Evolutionary conservation across 2,888 invertebrate species (phyloP), one percentile per base, ranked within the genome.

Genomic region (Scrobipalpa costella): DNA sequence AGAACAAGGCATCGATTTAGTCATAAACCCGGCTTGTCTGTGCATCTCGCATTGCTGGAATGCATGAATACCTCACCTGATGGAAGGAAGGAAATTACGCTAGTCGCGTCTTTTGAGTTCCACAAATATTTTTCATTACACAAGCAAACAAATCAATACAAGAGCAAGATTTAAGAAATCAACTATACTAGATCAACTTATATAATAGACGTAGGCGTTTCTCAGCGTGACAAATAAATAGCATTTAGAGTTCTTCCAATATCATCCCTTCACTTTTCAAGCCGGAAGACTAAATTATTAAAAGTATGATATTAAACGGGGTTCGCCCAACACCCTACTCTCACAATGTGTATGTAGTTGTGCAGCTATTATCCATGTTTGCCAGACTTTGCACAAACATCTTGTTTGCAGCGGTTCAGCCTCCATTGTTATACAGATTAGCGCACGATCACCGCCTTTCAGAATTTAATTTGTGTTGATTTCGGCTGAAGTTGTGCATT

Each of bases 1-100:
- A 38, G n/a, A 36, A 19, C 57, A 50, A 61, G 36, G 61, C 50
- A 62, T 59, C 62, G 57, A 62, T 60, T 62, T 60, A 9, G 27
- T 55, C 63, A 58, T 57, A 61, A 59, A 64, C 66, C 61, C 64
- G 9, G 60, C 59, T 69, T 61, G 64, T 63, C 63, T 50, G 50
- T 59, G 63, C 52, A 59, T 33, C 44, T 57, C 36, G 57, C 15
- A 57, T n/a, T 58, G 13, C n/a, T 21, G 19, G 40, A 40, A 27
- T 27, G 27, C 27, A 27, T 2, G 5, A 2, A 3, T 27, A 27
- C 27, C 27, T 27, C 27, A 27, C 27, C 27, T 27, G 27, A 27
- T 27, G n/a, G n/a, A n/a, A n/a, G n/a, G n/a, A n/a, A n/a, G n/a
- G n/a, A n/a, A n/a, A n/a, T n/a, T n/a, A n/a, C n/a, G n/a, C n/a